phyloP scores from a whole-genome alignment of 2,888 invertebrate genomes.

The Nomada lathburiana region DNA sequence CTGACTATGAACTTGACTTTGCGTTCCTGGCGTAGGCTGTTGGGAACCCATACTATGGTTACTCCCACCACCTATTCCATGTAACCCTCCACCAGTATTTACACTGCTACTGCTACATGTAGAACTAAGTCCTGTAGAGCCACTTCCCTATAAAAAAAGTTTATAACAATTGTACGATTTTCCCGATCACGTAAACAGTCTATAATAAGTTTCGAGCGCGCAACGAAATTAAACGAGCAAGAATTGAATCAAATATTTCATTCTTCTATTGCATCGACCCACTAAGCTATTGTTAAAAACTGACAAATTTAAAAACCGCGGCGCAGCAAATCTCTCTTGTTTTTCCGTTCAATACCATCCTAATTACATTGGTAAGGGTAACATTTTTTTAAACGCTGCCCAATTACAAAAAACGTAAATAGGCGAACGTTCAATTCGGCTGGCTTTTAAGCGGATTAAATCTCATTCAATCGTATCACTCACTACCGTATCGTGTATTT shows the following conservation, averaged over 20 bases:
- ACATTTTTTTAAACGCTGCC: conserved; percentile 35
- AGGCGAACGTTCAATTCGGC: conserved; percentile 31
- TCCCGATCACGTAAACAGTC: not conserved
- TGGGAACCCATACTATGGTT: conserved; percentile 80
- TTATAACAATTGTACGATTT: conserved; percentile 29
- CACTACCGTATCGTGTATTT: conserved; percentile 13
- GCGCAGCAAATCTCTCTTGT: too few species aligned
- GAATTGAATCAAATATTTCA: not conserved
- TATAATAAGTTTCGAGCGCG: too few species aligned
- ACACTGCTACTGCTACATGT: conserved; percentile 79
- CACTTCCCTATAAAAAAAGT: conserved; percentile 61
- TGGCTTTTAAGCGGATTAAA: conserved; percentile 43
- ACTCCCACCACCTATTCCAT: conserved; percentile 76
- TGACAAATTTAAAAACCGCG: too few species aligned
- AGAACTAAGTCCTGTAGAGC: conserved; percentile 74
- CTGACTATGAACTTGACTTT: conserved; percentile 79
- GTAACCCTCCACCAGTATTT: conserved; percentile 73
- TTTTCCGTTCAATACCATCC: not conserved
- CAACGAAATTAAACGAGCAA: not conserved
- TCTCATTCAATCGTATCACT: conserved; percentile 20
- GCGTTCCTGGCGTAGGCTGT: conserved; percentile 78
- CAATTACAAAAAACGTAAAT: conserved; percentile 42
- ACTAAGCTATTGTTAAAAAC: too few species aligned
- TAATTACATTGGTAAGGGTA: conserved; percentile 16
- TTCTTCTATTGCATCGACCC: not conserved